Evolutionary conservation across 2,888 invertebrate species (phyloP), one percentile per base, ranked within the genome.

Genomic region (Idaea dimidiata): DNA sequence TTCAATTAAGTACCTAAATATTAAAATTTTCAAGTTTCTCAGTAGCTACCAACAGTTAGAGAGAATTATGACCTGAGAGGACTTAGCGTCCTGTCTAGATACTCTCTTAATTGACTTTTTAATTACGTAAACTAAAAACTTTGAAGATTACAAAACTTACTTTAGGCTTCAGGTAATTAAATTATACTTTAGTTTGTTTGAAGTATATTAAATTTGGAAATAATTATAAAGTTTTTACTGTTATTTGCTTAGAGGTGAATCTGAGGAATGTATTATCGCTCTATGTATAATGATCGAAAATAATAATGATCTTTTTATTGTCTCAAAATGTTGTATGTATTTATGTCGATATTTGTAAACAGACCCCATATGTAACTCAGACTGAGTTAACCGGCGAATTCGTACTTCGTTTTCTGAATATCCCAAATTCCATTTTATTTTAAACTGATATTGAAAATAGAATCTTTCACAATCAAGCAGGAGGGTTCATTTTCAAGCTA

Each of bases 61-160:
- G 43, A 43, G 43, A 43, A 43, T 43, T 43, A 43, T 43, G 43
- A 43, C 43, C 43, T 14, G 8, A 43, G 43, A 43, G 43, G 43
- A 43, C 43, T 43, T 43, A 43, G 43, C 14, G 43, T 43, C 43
- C 43, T 43, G 43, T 43, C 43, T 43, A 14, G 59, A 63, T 62
- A 63, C 59, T 63, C 59, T 65, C 61, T 57, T 82, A 82, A 84
- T 84, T 81, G 81, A 83, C 82, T 84, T 83, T 82, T 83, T 80
- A 83, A 82, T 83, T 43, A 43, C 10, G 10, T 79, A 82, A 76
- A 78, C 76, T 74, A 74, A 80, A 81, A 80, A 75, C 62, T 79
- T 75, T 75, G 73, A 68, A 70, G 75, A 75, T 69, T 62, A 67
- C 67, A 61, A 66, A 70, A 73, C 65, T 72, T 69, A 75, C 70